A percentile compares a stretch with the other conserved stretches of the same genome.
phyloP scores from a whole-genome alignment of 2,888 invertebrate genomes.

The Drosophila buzzatii region DNA sequence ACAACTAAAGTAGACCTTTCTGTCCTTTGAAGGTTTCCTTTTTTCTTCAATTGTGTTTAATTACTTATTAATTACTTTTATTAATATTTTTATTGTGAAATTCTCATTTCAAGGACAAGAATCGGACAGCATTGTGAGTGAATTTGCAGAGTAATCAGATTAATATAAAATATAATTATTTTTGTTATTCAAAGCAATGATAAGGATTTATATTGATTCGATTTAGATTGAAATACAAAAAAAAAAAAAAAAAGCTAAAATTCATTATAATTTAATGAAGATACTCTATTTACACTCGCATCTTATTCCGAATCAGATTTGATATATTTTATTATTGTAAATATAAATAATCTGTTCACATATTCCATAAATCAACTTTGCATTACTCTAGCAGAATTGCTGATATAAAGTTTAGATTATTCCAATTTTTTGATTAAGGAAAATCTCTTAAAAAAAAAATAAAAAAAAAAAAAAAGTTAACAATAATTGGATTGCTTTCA shows the following conservation, averaged over 20 bases:
- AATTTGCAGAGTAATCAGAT: background rate
- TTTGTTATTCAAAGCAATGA: background rate
- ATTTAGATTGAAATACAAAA: background rate
- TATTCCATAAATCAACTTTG: too few relatives aligned
- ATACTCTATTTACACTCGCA: background rate
- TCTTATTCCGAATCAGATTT: background rate
- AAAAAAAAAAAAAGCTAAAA: too few relatives aligned
- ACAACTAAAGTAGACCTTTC: conserved; percentile 15
- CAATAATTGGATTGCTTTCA: too few relatives aligned
- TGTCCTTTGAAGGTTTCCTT: background rate
- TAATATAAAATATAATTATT: background rate
- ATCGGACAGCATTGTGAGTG: background rate
- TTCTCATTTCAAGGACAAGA: background rate
- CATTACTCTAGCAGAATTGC: too few relatives aligned
- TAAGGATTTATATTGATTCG: too few relatives aligned
- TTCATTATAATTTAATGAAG: background rate
- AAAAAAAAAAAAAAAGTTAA: too few relatives aligned
- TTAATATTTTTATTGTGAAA: background rate
- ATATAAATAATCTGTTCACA: too few relatives aligned
- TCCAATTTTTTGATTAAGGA: too few relatives aligned
- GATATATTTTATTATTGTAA: too few relatives aligned
- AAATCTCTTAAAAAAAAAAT: too few relatives aligned
- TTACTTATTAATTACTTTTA: background rate
- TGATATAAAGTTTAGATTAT: too few relatives aligned
- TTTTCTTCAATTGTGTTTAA: background rate